phyloP scores from a whole-genome alignment of 2,888 invertebrate species.

The Polydrusus cervinus region DNA sequence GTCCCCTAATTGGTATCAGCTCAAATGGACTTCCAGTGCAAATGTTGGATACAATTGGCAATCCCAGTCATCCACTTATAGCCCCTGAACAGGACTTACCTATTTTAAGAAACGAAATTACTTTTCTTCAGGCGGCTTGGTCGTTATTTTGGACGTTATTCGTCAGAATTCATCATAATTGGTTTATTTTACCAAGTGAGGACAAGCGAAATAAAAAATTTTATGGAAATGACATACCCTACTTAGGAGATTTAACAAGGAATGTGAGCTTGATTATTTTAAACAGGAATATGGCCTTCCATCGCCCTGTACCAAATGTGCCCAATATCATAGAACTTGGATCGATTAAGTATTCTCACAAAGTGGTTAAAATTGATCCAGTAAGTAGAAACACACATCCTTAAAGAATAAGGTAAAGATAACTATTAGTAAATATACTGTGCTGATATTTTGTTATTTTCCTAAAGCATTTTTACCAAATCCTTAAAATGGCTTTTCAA shows the following conservation, averaged over 20 bases:
- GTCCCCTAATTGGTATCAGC: conserved; percentile 63
- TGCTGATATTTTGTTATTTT: too few relatives aligned
- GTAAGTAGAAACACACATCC: conserved; percentile 32
- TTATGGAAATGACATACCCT: conserved; percentile 56
- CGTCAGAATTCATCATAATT: conserved; percentile 49
- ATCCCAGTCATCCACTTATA: conserved; percentile 55
- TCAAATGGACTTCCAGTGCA: conserved; percentile 57
- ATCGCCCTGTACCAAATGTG: conserved; percentile 54
- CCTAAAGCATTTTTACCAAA: too few relatives aligned
- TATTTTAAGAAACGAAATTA: conserved; percentile 48
- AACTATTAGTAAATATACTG: too few relatives aligned
- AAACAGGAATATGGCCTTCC: conserved; percentile 58
- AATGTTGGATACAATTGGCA: conserved; percentile 55
- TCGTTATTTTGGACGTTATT: conserved; percentile 47
- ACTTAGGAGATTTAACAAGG: conserved; percentile 54
- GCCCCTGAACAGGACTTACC: conserved; percentile 57
- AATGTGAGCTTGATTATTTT: conserved; percentile 58
- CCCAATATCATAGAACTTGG: conserved; percentile 58
- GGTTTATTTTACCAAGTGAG: conserved; percentile 51
- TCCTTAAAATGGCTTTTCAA: too few relatives aligned
- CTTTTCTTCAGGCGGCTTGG: conserved; percentile 53
- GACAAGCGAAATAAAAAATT: conserved; percentile 50
- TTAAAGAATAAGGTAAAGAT: too few relatives aligned
- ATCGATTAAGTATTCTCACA: conserved; percentile 19
- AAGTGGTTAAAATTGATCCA: conserved; percentile 29